A percentile compares a stretch with the other conserved stretches of the same genome.
phyloP scores from a whole-genome alignment of 2,888 invertebrate genomes.

The Microplitis deprimator region DNA sequence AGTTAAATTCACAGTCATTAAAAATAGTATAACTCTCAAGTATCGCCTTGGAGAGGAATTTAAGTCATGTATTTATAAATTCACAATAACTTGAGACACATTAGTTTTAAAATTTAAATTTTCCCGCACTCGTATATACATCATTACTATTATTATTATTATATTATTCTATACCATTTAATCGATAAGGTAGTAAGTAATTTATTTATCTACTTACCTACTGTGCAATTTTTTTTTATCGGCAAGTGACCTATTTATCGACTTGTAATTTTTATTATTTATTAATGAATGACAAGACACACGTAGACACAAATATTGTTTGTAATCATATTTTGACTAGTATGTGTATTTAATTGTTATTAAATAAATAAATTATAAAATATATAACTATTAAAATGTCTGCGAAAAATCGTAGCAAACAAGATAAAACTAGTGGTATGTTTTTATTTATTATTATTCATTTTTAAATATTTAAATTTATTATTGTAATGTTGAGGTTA shows the following conservation, averaged over 20 bases:
- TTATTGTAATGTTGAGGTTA: background rate
- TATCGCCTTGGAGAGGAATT: slow-evolving; percentile 17
- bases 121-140: background rate
- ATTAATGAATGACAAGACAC: too few species aligned
- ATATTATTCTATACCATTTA: too few species aligned
- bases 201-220: too few species aligned
- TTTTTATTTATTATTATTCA: slow-evolving; percentile 18
- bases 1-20: background rate
- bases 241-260: too few species aligned
- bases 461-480: background rate
- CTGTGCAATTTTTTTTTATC: too few species aligned
- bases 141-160: too few species aligned
- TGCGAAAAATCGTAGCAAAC: slow-evolving; percentile 69
- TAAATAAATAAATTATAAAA: slow-evolving; percentile 20
- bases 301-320: slow-evolving; percentile 37
- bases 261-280: too few species aligned
- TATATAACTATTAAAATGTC: slow-evolving; percentile 57
- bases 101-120: background rate
- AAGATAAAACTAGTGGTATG: slow-evolving; percentile 73
- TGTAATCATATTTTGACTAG: slow-evolving; percentile 33
- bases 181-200: too few species aligned
- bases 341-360: slow-evolving; percentile 20
- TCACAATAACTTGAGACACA: slow-evolving; percentile 4
- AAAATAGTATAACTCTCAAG: background rate
- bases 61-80: slow-evolving; percentile 29